Conservation (phyloP, 2,113 vertebrate genomes). For the Athene noctua region DNA sequence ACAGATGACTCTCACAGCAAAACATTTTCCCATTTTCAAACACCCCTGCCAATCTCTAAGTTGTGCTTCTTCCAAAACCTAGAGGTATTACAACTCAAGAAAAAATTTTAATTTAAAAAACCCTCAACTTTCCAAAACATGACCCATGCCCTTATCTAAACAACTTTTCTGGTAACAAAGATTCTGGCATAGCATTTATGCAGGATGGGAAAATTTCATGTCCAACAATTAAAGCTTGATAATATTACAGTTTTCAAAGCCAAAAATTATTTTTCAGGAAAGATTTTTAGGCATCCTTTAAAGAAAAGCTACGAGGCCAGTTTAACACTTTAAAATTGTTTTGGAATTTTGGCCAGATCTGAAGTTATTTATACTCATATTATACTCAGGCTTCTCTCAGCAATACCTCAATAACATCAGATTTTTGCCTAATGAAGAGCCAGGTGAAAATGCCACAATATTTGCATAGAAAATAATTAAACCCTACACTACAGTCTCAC, state of each 20-base stretch:
- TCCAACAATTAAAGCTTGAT: background rate
- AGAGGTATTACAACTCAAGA: background rate
- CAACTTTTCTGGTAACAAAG: background rate
- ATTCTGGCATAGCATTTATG: background rate
- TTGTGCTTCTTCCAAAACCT: background rate
- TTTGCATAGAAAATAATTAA: background rate
- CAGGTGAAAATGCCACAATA: background rate
- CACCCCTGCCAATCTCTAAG: background rate
- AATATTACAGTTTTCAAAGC: background rate
- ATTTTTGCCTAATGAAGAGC: background rate
- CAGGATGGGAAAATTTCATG: background rate
- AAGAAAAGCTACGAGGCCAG: background rate
- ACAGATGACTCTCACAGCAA: background rate
- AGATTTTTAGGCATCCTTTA: background rate
- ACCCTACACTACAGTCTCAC: background rate
- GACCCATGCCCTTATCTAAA: background rate
- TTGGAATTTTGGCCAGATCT: background rate
- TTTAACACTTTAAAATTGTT: background rate
- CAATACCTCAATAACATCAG: background rate
- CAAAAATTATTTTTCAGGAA: background rate
- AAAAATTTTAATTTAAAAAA: background rate
- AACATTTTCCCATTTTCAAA: background rate
- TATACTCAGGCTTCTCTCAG: background rate
- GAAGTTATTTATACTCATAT: background rate
- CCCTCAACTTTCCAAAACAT: background rate